Conservation (phyloP, 2,888 invertebrate species). For the Junonia oenone region DNA sequence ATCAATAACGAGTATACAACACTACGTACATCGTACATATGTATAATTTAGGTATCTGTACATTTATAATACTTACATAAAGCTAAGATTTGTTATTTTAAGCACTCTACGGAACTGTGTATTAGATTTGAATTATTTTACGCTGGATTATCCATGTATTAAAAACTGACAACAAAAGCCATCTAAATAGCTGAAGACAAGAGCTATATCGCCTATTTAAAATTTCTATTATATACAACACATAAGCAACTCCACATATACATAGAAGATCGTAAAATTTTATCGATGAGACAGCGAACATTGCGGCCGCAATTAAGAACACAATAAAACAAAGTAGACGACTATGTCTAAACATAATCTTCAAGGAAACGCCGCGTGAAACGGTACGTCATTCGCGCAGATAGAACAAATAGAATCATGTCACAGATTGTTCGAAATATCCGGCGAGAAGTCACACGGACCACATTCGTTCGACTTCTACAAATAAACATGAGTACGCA, state of each 20-base stretch:
- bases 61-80: too few relatives aligned
- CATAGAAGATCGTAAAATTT: constrained; percentile 25
- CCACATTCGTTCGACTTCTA: constrained; percentile 46
- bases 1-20: too few relatives aligned
- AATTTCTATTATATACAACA: too few relatives aligned
- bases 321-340: constrained; percentile 33
- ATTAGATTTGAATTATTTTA: too few relatives aligned
- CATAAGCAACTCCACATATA: neutral
- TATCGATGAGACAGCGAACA: constrained; percentile 29
- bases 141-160: too few relatives aligned
- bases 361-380: constrained; percentile 34
- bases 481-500: constrained; percentile 69
- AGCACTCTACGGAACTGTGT: too few relatives aligned
- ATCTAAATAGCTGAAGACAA: too few relatives aligned
- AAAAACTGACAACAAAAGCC: too few relatives aligned
- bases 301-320: constrained; percentile 30
- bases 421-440: constrained; percentile 45
- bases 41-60: too few relatives aligned
- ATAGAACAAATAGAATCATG: constrained; percentile 46
- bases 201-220: too few relatives aligned
- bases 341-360: constrained; percentile 34
- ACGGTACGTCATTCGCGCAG: constrained; percentile 38
- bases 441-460: constrained; percentile 32
- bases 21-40: too few relatives aligned
- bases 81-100: too few relatives aligned